phyloP scores from a whole-genome alignment of 2,113 vertebrate species.

The Entomyzon cyanotis region DNA sequence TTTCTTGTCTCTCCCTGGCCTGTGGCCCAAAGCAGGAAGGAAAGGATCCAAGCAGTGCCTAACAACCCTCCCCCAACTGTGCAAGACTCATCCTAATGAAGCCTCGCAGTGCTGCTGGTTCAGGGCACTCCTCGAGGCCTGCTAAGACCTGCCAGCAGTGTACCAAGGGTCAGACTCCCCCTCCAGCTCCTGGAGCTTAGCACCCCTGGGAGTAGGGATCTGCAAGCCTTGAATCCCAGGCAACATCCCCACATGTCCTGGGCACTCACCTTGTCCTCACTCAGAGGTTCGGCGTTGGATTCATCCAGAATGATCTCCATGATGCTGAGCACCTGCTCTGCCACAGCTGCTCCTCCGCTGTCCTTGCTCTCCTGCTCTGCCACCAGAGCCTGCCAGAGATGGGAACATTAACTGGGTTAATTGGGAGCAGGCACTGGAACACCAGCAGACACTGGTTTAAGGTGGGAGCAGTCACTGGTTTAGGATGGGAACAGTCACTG shows the following conservation, averaged over 20 bases:
- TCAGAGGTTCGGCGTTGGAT: slow-evolving; percentile 93
- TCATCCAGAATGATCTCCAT: slow-evolving; percentile 99
- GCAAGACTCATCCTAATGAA: not conserved
- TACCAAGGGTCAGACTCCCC: not conserved
- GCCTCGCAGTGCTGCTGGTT: not conserved
- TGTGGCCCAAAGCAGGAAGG: slow-evolving; percentile 14
- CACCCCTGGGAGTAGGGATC: not conserved
- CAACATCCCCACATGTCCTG: not conserved
- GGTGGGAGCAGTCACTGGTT: not conserved
- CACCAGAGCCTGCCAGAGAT: slow-evolving; percentile 83
- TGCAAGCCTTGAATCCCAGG: not conserved
- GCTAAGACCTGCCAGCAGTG: not conserved
- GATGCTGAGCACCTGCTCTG: slow-evolving; percentile 97
- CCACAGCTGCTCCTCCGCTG: slow-evolving; percentile 93
- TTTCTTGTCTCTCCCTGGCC: slow-evolving; percentile 19
- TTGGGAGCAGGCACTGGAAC: not conserved
- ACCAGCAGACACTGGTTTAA: not conserved
- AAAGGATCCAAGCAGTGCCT: slow-evolving; percentile 22
- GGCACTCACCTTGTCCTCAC: slow-evolving; percentile 90
- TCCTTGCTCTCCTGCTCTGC: slow-evolving; percentile 98
- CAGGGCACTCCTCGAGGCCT: slow-evolving; percentile 6
- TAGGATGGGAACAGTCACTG: not conserved
- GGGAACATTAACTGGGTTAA: not conserved
- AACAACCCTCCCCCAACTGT: not conserved
- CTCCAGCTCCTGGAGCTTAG: not conserved